Conservation (phyloP, 2,113 vertebrate species). For the Chlamydotis undulata region DNA sequence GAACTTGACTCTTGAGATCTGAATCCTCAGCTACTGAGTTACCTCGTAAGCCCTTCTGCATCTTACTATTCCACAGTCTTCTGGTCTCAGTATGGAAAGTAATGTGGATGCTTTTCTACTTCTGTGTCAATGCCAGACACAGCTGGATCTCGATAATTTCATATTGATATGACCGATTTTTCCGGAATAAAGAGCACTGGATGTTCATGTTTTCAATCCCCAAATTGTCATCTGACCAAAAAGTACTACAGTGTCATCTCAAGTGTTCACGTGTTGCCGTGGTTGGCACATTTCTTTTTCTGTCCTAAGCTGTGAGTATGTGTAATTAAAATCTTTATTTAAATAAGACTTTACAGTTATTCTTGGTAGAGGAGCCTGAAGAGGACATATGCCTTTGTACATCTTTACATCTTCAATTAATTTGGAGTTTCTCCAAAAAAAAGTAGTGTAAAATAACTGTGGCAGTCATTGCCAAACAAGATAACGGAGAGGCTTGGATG, state of each 20-base stretch:
- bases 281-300: neutral
- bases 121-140: neutral
- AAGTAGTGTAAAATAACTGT: neutral
- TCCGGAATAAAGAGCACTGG: neutral
- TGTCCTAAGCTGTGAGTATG: neutral
- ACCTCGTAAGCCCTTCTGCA: neutral
- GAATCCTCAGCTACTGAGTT: neutral
- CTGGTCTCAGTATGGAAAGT: neutral
- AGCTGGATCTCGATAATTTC: neutral
- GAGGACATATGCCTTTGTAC: neutral
- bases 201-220: neutral
- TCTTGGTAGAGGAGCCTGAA: neutral
- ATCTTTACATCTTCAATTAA: neutral
- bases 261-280: rapidly evolving
- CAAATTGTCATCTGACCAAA: neutral
- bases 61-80: neutral
- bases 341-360: neutral
- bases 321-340: neutral
- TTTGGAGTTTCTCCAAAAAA: neutral
- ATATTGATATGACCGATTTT: neutral
- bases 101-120: neutral
- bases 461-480: neutral
- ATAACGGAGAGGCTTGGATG: neutral
- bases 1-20: neutral
- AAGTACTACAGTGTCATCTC: neutral